phyloP scores from a whole-genome alignment of 2,113 vertebrate species.

The Rhabdomys dilectus region DNA sequence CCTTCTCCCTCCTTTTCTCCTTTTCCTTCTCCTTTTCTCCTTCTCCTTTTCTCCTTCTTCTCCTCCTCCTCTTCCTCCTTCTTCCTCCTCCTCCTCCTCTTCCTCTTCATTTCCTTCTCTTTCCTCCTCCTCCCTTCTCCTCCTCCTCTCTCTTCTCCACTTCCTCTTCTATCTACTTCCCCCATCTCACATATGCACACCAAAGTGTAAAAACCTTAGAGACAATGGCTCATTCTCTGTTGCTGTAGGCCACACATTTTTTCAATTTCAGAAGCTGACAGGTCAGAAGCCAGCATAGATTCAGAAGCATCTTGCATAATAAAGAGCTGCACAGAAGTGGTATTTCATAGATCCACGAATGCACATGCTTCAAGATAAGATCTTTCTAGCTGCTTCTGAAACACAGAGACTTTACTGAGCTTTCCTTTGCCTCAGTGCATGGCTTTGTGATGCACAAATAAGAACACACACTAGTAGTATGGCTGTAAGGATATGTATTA shows the following conservation, averaged over 20 bases:
- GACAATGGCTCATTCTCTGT: not conserved
- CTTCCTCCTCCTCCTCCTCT: rapidly evolving
- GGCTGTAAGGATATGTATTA: not conserved
- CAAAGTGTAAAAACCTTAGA: not conserved
- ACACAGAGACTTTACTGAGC: not conserved
- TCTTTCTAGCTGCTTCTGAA: not conserved
- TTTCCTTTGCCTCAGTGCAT: not conserved
- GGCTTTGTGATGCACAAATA: not conserved
- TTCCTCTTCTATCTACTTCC: too few relatives aligned
- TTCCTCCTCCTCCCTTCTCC: not conserved
- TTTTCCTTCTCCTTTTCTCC: rapidly evolving
- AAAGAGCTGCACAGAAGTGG: not conserved
- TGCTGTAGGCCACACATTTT: not conserved
- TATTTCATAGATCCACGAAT: not conserved
- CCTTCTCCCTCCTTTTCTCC: rapidly evolving
- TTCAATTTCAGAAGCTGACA: not conserved
- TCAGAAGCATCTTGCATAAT: not conserved
- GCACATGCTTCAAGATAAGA: not conserved
- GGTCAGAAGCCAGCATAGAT: not conserved
- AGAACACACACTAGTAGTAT: not conserved
- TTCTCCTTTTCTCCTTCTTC: not conserved
- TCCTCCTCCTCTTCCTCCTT: not conserved
- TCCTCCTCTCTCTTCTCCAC: not conserved
- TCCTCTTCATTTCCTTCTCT: rapidly evolving
- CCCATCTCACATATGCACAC: not conserved